phyloP scores from a whole-genome alignment of 1,140 invertebrate genomes.

The Pinna nobilis region DNA sequence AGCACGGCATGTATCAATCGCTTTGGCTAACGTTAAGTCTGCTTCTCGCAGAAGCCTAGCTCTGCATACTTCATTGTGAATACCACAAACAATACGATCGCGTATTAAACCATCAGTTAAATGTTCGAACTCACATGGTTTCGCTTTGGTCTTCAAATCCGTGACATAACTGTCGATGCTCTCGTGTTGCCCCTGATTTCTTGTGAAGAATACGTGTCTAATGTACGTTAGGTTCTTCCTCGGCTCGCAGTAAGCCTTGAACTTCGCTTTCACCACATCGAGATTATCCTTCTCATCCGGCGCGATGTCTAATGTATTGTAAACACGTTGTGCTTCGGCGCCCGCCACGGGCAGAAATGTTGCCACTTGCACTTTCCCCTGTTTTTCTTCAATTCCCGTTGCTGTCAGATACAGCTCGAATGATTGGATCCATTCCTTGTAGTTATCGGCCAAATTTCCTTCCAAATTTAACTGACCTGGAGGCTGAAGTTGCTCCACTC shows the following conservation, averaged over 20 bases:
- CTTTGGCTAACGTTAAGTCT: conserved; percentile 6
- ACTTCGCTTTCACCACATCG: conserved; percentile 4
- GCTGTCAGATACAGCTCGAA: conserved; percentile 10
- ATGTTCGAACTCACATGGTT: not conserved
- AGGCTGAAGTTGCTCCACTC: conserved; percentile 26
- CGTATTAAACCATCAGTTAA: conserved; percentile 9
- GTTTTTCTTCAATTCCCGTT: conserved; percentile 10
- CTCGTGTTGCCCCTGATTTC: conserved; percentile 14
- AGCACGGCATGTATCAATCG: conserved; percentile 3
- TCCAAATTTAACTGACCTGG: conserved; percentile 15
- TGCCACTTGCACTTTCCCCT: too few species aligned
- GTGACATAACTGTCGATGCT: conserved; percentile 29
- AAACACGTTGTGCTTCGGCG: conserved; percentile 16
- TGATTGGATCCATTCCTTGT: conserved; percentile 26
- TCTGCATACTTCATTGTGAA: conserved; percentile 13
- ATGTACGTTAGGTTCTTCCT: conserved; percentile 32
- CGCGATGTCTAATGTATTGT: conserved; percentile 10
- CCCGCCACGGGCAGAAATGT: conserved; percentile 18
- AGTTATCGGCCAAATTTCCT: conserved; percentile 34
- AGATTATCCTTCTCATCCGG: conserved; percentile 10
- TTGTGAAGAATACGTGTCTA: conserved; percentile 28
- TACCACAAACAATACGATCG: conserved; percentile 24
- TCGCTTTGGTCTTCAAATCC: conserved; percentile 25
- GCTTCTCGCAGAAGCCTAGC: conserved; percentile 6
- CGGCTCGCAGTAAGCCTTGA: conserved; percentile 35